Conservation (phyloP, 2,113 vertebrate species). For the Odobenus rosmarus region DNA sequence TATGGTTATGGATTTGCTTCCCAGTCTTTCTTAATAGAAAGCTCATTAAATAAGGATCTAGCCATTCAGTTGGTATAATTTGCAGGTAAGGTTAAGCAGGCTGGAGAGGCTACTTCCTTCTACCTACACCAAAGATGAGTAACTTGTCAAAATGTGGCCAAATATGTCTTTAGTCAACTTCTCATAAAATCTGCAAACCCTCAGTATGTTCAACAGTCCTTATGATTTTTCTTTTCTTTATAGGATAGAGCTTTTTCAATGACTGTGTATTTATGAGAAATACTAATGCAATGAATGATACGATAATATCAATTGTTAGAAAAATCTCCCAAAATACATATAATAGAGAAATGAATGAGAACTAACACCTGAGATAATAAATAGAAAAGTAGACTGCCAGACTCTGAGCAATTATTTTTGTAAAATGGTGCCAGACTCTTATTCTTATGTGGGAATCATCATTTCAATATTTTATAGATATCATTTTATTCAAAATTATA, state of each 20-base stretch:
- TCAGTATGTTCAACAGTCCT: neutral
- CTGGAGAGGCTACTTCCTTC: neutral
- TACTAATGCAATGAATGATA: constrained; percentile 32
- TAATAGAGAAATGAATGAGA: neutral
- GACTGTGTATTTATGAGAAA: neutral
- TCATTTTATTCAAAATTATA: constrained; percentile 46
- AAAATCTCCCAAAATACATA: neutral
- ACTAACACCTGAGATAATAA: neutral
- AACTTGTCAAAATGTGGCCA: neutral
- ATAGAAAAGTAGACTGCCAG: neutral
- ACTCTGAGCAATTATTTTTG: constrained; percentile 30
- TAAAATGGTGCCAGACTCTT: neutral
- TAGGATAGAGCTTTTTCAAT: neutral
- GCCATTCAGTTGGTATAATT: neutral
- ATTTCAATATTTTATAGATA: constrained; percentile 22
- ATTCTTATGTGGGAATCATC: neutral
- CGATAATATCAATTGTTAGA: neutral
- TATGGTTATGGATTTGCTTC: neutral
- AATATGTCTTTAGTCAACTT: neutral
- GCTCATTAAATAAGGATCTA: neutral
- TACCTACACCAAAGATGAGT: neutral
- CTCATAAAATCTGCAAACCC: constrained; percentile 21
- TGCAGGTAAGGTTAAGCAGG: neutral
- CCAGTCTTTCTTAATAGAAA: neutral
- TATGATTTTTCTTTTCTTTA: neutral